Percentiles rank a stretch among this genome's conserved stretches.
Evolutionary conservation across 1,140 invertebrate species (phyloP).

Genomic region (Centruroides sculpturatus): DNA sequence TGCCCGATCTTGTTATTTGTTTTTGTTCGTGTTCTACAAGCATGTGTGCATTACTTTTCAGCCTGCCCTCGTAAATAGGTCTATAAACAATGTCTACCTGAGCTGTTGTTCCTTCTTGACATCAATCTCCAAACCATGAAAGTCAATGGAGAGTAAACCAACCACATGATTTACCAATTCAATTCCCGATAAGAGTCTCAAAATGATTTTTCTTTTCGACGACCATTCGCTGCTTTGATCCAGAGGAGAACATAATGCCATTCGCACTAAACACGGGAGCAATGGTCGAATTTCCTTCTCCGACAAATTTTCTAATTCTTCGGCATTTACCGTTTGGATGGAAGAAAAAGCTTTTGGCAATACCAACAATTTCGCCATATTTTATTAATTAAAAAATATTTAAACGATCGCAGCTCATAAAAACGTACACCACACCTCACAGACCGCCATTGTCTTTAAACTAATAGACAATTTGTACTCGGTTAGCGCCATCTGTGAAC

Average conservation of each 20-base stretch:
- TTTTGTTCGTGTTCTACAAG: neutral
- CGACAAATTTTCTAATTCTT: constrained; percentile 39
- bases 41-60: neutral
- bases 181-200: constrained; percentile 74
- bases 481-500: no score
- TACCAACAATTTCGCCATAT: no score
- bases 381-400: no score
- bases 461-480: no score
- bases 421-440: no score
- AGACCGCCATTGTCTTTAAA: no score
- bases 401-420: no score
- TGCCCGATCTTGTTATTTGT: neutral
- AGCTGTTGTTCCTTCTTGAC: constrained; percentile 84
- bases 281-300: constrained; percentile 62
- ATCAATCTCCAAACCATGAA: constrained; percentile 79
- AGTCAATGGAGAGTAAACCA: constrained; percentile 82
- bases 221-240: constrained; percentile 70
- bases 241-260: constrained; percentile 76
- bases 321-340: constrained; percentile 61
- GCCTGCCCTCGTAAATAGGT: no score
- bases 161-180: constrained; percentile 91
- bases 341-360: constrained; percentile 49
- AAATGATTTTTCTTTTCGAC: constrained; percentile 66
- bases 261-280: constrained; percentile 74
- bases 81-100: constrained; percentile 36